Evolutionary conservation across 2,113 vertebrate genomes (phyloP).

Genomic region (Montifringilla adamsi): DNA sequence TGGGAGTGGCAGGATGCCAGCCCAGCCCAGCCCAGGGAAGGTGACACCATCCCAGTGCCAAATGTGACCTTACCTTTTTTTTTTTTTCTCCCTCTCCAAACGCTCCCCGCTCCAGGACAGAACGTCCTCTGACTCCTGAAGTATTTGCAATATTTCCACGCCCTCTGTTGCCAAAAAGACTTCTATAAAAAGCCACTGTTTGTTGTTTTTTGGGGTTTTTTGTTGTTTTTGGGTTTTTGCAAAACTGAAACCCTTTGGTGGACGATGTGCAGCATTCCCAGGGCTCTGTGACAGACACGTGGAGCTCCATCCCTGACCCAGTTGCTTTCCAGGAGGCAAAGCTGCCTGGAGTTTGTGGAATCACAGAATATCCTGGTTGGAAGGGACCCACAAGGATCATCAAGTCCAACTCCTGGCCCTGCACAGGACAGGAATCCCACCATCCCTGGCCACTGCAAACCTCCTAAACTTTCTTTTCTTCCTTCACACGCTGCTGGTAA

Average conservation of each 20-base stretch:
- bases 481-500: background rate
- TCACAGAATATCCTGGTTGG: background rate
- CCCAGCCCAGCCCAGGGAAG: background rate
- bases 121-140: slow-evolving; percentile 62
- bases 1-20: background rate
- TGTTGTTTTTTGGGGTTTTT: background rate
- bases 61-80: slow-evolving; percentile 13
- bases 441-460: background rate
- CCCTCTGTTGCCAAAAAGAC: slow-evolving; percentile 2
- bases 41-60: background rate
- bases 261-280: background rate
- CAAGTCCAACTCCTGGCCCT: background rate
- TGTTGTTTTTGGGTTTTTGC: background rate
- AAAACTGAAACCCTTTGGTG: background rate
- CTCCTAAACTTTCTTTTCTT: background rate
- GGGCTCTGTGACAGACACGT: background rate
- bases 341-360: background rate
- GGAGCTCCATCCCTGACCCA: background rate
- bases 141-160: slow-evolving; percentile 58
- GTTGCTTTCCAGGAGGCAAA: background rate
- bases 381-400: background rate
- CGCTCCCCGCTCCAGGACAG: background rate
- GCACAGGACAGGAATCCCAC: background rate
- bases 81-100: background rate
- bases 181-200: slow-evolving; percentile 49